Evolutionary conservation across 1,140 invertebrate species (phyloP), one percentile per base, ranked within the genome.

Genomic region (Cepaea nemoralis): DNA sequence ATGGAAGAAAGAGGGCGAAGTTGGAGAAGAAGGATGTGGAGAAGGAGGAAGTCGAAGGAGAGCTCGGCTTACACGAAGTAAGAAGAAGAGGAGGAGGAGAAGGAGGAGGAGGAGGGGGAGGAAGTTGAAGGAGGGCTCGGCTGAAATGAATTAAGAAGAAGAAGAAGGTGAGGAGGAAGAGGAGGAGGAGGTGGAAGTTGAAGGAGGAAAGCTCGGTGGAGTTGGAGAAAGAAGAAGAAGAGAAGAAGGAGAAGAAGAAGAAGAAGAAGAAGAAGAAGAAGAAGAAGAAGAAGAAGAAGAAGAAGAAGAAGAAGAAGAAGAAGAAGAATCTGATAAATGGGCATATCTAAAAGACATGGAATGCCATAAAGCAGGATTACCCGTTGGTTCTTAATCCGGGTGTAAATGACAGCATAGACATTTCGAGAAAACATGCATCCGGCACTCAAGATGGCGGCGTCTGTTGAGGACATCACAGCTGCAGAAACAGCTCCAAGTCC

Each of bases 391-490:
- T 5, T 12, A 63, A 59, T 63, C 6, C 55, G 14, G 0, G 31
- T 45, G 63, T 79, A 82, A 69, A 83, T 66, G 59, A 82, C 80
- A 78, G 50, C 67, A 74, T 80, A 99, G 82, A 99, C 96, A 91
- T 99, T 99, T 89, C 97, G 94, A 73, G 98, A 97, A 90, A 99
- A 99, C 97, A 99, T 99, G 31, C 97, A 98, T 82, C 96, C 96
- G 10, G 98, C 97, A 24, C 97, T 98, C 22, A 99, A 93, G 35
- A 99, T 96, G 82, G 97, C 98, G 55, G 97, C 99, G 91, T 99
- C 98, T 0, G 97, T 97, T 2, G 97, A 99, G 35, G 97, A 98
- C 97, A 99, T 99, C 45, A 98, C 97, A n/a, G 97, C 97, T 1
- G 97, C 97, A 0, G 97, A 98, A 2, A 99, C 97, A 31, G 98